phyloP scores from a whole-genome alignment of 2,888 invertebrate species.

The Drosophila nigricruria region DNA sequence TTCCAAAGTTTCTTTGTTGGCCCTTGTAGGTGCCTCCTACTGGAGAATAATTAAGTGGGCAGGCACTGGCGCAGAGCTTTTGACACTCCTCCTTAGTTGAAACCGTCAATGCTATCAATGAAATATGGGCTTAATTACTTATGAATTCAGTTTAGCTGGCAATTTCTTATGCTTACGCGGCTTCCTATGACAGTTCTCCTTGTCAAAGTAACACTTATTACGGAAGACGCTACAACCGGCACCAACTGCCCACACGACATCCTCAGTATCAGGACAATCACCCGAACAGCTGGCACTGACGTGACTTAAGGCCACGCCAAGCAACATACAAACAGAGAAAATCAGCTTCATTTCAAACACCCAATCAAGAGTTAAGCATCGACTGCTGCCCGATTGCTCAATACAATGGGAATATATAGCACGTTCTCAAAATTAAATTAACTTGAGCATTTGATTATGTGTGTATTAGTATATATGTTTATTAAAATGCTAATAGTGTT shows the following conservation, averaged over 20 bases:
- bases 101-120: conserved; percentile 40
- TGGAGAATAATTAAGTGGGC: conserved; percentile 38
- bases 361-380: neutral
- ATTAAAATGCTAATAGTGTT: conserved; percentile 1
- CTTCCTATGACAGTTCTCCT: conserved; percentile 56
- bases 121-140: no score
- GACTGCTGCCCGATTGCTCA: conserved; percentile 18
- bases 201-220: conserved; percentile 60
- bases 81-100: conserved; percentile 59
- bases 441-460: neutral
- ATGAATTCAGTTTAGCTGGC: neutral
- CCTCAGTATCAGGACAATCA: conserved; percentile 60
- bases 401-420: conserved; percentile 5
- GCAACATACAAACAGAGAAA: conserved; percentile 24
- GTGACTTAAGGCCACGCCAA: conserved; percentile 38
- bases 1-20: conserved; percentile 37
- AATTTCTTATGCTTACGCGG: conserved; percentile 29
- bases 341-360: conserved; percentile 45
- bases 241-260: conserved; percentile 65
- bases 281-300: conserved; percentile 45
- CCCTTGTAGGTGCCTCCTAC: conserved; percentile 50
- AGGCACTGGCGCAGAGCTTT: conserved; percentile 26
- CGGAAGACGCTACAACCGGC: conserved; percentile 56
- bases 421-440: neutral
- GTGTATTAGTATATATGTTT: neutral